Evolutionary conservation across 1,140 invertebrate species (phyloP), one percentile per base, ranked within the genome.

Genomic region (Pectinophora gossypiella): DNA sequence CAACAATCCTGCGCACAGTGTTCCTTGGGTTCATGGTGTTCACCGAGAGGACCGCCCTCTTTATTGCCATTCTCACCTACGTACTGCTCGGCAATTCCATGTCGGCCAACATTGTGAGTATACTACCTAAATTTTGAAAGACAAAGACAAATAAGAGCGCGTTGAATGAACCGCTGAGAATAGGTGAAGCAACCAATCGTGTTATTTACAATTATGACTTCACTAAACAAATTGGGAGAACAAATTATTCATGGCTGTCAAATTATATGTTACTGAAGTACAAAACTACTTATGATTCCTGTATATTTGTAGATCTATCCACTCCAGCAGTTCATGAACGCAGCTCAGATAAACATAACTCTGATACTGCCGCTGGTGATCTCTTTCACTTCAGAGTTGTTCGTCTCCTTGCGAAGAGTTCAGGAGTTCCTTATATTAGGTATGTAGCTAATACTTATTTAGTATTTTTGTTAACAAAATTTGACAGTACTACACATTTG

Each of bases 11-110:
- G 1, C 89, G 94, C 54, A 93, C 91, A 0, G 72, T 95, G 2
- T 95, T 93, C 66, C 91, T 95, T 88, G 92, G 92, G 0, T 94
- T 93, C 62, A 91, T 91, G 76, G 64, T 94, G 2, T 93, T 93
- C 56, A 93, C 92, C 0, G 92, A 95, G 58, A 91, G 95, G 68
- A 71, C 92, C 0, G 91, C 94, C 0, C 73, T 96, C 0, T 95
- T 93, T 56, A 74, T 94, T 1, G 93, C 93, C 0, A 87, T 96
- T 12, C 71, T 94, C 0, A 88, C 91, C 2, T 94, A 90, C 42
- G 87, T 94, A 3, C 64, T 95, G 0, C 56, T 91, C 22, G 92
- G 92, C 0, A 91, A 93, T 54, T 61, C 72, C 0, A 88, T 96
- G 12, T 91, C 90, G 0, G 91, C 95, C 0, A 90, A 93, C 60